Evolutionary conservation across 2,797 vertebrate genomes (phyloP), one percentile per base, ranked within the genome.

Genomic region (Okamejei kenojei): DNA sequence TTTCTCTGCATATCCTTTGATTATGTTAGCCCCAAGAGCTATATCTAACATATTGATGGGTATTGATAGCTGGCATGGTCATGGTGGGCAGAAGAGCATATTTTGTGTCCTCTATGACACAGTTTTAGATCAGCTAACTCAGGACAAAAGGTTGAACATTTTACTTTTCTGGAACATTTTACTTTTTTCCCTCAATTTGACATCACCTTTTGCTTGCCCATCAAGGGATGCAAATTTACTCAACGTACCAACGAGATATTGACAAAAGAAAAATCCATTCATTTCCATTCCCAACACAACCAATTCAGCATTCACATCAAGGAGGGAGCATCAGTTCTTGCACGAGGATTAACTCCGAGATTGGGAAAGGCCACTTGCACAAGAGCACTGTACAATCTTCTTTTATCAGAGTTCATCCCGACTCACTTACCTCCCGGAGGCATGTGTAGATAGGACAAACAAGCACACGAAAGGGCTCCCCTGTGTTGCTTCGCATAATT

Each of bases 381-480:
- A 8, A 54, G 15, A 7, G 23, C 15, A 6, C n/a, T 8, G 82
- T 86, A 86, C 13, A 15, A 86, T 19, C 11, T 63, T 13, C 45
- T 15, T 7, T 63, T 61, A 84, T 84, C 26, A 86, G 26, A 61
- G 2, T n/a, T 21, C 21, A 54, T 10, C n/a, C 26, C 63, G 82
- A 26, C n/a, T 86, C 82, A 68, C 94, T 96, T 96, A 98, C 97
- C 97, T 98, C 97, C 96, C 97, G 97, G 95, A 99, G 97, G 96
- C 98, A 99, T 95, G 98, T 99, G 95, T 98, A 99, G 95, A 99
- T 99, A 94, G 99, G 99, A 94, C 98, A 98, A 94, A 99, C 98
- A 0, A 99, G 97, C 94, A 99, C 99, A 93, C 98, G 96, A 95
- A 98, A 99, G 0, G 99, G 99, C 94, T 99, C 98, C 6, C 98